Conservation (phyloP, 2,888 invertebrate species). For the Heliconius hortense region DNA sequence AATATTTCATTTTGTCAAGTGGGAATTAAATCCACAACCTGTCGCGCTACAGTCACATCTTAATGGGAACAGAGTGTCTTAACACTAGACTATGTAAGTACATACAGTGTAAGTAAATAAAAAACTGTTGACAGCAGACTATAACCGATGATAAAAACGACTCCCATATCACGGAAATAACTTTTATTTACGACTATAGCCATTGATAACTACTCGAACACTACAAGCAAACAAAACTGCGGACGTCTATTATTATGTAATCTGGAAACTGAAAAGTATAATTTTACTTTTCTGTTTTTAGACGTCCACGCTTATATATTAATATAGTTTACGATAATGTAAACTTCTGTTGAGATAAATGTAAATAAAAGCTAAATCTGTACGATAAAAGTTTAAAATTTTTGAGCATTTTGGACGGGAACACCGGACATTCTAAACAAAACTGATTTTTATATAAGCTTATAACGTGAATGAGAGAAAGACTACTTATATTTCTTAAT, state of each 20-base stretch:
- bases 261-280: background rate
- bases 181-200: slow-evolving; percentile 35
- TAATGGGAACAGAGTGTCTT: too few relatives aligned
- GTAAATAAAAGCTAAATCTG: slow-evolving; percentile 2
- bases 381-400: background rate
- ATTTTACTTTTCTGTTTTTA: background rate
- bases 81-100: too few relatives aligned
- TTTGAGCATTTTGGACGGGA: background rate
- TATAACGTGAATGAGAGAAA: background rate
- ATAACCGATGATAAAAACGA: slow-evolving; percentile 36
- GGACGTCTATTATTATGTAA: slow-evolving; percentile 12
- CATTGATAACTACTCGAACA: background rate
- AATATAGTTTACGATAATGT: slow-evolving; percentile 10
- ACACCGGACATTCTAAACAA: background rate
- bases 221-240: slow-evolving; percentile 11
- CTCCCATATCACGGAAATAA: slow-evolving; percentile 35
- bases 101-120: slow-evolving; percentile 30
- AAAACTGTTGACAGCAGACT: slow-evolving; percentile 34
- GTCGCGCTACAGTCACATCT: too few relatives aligned
- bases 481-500: background rate
- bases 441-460: background rate
- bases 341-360: slow-evolving; percentile 4
- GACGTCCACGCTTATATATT: background rate
- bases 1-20: too few relatives aligned
- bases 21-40: too few relatives aligned